phyloP scores from a whole-genome alignment of 2,797 vertebrate species.

The Etheostoma perlongum region DNA sequence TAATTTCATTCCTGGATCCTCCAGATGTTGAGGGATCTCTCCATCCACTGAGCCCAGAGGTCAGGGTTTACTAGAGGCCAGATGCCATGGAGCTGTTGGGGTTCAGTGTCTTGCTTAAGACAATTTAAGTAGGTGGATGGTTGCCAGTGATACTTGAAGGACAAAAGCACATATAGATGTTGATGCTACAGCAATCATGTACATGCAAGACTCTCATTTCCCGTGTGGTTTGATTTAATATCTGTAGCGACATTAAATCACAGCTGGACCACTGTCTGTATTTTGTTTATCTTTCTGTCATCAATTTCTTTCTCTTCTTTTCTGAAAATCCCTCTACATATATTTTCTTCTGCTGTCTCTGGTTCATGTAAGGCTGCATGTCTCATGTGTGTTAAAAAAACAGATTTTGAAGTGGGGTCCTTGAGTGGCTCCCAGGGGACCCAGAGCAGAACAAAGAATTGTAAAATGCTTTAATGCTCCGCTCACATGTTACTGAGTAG shows the following conservation, averaged over 20 bases:
- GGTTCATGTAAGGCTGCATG: slow-evolving; percentile 21
- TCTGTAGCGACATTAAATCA: slow-evolving; percentile 1
- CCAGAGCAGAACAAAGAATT: slow-evolving; percentile 38
- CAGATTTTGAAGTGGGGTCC: slow-evolving; percentile 16
- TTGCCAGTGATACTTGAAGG: neutral
- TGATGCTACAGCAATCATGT: neutral
- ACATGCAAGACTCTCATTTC: neutral
- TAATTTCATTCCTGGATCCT: slow-evolving; percentile 3
- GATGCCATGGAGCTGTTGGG: neutral
- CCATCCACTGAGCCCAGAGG: slow-evolving; percentile 47
- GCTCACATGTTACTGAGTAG: slow-evolving; percentile 21
- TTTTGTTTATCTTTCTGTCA: slow-evolving; percentile 22
- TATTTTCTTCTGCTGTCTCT: neutral
- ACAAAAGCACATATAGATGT: neutral
- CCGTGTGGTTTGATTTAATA: neutral
- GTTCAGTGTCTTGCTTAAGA: slow-evolving; percentile 1
- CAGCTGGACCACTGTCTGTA: slow-evolving; percentile 8
- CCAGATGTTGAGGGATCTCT: slow-evolving; percentile 6
- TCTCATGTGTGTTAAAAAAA: slow-evolving; percentile 35
- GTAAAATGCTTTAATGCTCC: slow-evolving; percentile 31
- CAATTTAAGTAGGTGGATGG: neutral
- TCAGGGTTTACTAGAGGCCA: slow-evolving; percentile 31
- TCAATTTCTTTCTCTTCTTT: slow-evolving; percentile 8
- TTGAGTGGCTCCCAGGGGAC: slow-evolving; percentile 44
- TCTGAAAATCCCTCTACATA: slow-evolving; percentile 7